Evolutionary conservation across 2,888 invertebrate genomes (phyloP), one percentile per base, ranked within the genome.

Genomic region (Drosophila kanekoi): DNA sequence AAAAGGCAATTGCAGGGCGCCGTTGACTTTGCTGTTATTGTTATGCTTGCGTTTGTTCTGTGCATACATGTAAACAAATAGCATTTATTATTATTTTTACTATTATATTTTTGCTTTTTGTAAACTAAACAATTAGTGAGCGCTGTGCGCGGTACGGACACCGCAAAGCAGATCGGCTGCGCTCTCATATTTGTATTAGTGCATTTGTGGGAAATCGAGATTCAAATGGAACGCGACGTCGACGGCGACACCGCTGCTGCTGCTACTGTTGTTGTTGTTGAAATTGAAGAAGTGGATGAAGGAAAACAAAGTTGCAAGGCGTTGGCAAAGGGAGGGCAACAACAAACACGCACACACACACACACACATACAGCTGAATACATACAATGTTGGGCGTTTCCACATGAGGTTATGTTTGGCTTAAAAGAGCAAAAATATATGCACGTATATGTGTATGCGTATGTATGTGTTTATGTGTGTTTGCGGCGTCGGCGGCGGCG

Each of bases 301-400:
- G 72, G 66, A 71, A 75, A 82, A 79, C 86, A 79, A 65, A 82
- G 86, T 87, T 79, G 81, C 84, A 81, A 62, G 48, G 60, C 54
- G 57, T 56, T 41, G 72, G 37, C 52, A 60, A 44, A 16, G 70
- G 54, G 54, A 47, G 33, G 53, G 49, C 58, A 67, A 68, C 47
- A 77, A 58, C 45, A 65, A 47, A 38, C 23, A 51, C 35, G 49
- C 48, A 49, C 49, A 48, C 14, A 49, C 28, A 44, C 28, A 45
- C 33, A 72, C 37, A 56, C 14, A 44, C 23, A 41, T 18, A 56
- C 45, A 72, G 40, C 13, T 14, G 57, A 41, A 48, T 53, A 59
- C 59, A 63, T 57, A 52, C 71, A 87, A 75, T 81, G 75, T 87
- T 87, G 90, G 90, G 90, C 90, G 90, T 89, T 90, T 88, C 87